phyloP scores from a whole-genome alignment of 2,888 invertebrate genomes.

The Orthosia gracilis region DNA sequence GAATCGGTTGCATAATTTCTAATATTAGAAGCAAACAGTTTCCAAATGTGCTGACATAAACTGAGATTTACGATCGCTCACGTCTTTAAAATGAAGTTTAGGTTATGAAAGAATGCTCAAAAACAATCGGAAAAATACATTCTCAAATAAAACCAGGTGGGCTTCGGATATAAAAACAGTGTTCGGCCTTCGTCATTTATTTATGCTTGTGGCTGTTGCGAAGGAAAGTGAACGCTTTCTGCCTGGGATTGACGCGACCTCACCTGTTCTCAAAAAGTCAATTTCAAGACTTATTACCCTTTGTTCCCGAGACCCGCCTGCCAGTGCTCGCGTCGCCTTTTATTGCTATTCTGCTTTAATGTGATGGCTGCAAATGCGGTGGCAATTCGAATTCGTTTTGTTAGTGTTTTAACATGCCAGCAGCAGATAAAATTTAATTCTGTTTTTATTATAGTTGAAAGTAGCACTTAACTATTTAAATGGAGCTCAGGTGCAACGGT shows the following conservation, averaged over 20 bases:
- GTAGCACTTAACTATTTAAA: conserved; percentile 33
- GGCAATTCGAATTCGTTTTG: conserved; percentile 73
- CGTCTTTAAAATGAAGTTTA: conserved; percentile 83
- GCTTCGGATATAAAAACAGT: conserved; percentile 80
- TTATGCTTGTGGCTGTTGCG: conserved; percentile 77
- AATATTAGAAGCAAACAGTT: conserved; percentile 81
- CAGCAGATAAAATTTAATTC: conserved; percentile 42
- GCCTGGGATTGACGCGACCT: conserved; percentile 80
- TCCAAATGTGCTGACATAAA: conserved; percentile 85
- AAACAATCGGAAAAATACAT: conserved; percentile 83
- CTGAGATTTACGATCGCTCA: conserved; percentile 81
- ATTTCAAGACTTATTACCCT: conserved; percentile 86
- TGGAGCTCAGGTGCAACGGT: conserved; percentile 28
- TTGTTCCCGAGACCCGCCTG: conserved; percentile 83
- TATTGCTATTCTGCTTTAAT: conserved; percentile 80
- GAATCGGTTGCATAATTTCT: conserved; percentile 79
- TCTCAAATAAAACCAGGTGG: conserved; percentile 85
- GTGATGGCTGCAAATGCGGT: conserved; percentile 75
- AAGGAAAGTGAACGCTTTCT: conserved; percentile 83
- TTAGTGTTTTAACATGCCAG: conserved; percentile 61
- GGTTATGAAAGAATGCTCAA: conserved; percentile 85
- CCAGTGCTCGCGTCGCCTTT: conserved; percentile 76
- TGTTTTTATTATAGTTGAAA: conserved; percentile 35
- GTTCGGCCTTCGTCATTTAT: conserved; percentile 81
- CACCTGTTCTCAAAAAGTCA: conserved; percentile 86